These are phyloP conservation scores for Raja brachyura DNA, from an alignment of 2,113 vertebrate species.

Conservation along the genomic window DNA sequence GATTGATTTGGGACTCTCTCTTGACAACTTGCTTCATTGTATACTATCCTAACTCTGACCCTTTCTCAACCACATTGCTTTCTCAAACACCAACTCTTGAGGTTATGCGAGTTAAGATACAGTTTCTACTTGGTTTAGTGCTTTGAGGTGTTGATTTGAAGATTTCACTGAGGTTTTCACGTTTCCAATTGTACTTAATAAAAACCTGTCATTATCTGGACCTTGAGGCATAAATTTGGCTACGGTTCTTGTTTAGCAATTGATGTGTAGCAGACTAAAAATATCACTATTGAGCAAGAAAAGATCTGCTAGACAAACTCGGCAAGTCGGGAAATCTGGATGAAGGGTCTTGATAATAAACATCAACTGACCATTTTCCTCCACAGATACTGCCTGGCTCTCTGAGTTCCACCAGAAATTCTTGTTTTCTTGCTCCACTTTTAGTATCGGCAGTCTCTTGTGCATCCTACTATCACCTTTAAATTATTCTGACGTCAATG, in stretches of 20 bases:
- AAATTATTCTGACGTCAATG: neutral
- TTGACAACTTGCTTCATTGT: neutral
- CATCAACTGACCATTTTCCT: too few relatives aligned
- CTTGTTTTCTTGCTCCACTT: too few relatives aligned
- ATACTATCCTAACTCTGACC: neutral
- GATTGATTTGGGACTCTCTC: neutral
- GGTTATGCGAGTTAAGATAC: neutral
- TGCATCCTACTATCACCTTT: neutral
- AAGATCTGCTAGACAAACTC: too few relatives aligned
- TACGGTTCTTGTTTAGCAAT: neutral
- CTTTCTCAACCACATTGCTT: neutral
- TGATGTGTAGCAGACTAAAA: slow-evolving; percentile 13
- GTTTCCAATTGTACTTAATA: neutral
- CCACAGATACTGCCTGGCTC: too few relatives aligned
- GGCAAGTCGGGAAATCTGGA: too few relatives aligned
- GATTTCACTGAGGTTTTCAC: neutral
- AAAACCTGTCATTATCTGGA: slow-evolving; percentile 1
- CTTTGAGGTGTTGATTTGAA: slow-evolving; percentile 6
- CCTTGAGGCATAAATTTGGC: slow-evolving; percentile 7
- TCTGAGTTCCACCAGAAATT: too few relatives aligned
- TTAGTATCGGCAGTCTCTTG: too few relatives aligned
- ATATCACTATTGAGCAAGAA: too few relatives aligned
- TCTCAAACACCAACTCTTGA: neutral
- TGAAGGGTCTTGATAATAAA: too few relatives aligned
- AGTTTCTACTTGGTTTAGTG: neutral